Conservation (phyloP, 2,113 vertebrate species). For the Pangasianodon hypophthalmus region DNA sequence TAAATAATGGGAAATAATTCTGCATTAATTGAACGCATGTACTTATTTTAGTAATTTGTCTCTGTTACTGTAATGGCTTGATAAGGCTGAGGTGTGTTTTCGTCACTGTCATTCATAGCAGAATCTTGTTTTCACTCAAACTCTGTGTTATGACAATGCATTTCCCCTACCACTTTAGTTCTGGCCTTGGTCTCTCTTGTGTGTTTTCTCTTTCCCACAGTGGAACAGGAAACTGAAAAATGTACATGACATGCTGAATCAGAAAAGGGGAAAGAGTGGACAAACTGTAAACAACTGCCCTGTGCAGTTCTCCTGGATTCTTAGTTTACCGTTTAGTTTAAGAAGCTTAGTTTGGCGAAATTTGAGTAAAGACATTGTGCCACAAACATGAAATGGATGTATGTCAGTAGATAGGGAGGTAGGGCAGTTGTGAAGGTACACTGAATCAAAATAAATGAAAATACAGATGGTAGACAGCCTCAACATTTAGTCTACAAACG, state of each 20-base stretch:
- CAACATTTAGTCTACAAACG: background rate
- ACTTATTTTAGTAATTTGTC: background rate
- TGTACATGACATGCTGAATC: background rate
- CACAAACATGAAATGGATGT: background rate
- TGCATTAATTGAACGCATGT: background rate
- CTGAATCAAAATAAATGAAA: no score
- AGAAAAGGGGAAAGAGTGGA: background rate
- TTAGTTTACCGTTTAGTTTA: background rate
- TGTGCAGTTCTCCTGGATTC: background rate
- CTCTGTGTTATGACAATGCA: background rate
- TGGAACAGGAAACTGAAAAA: slow-evolving; percentile 36
- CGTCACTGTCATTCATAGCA: slow-evolving; percentile 5
- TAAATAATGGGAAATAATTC: background rate
- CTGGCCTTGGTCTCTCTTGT: background rate
- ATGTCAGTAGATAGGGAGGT: background rate
- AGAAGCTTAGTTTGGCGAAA: background rate
- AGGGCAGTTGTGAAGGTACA: no score
- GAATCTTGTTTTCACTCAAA: slow-evolving; percentile 20
- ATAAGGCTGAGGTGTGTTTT: background rate
- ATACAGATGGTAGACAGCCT: background rate
- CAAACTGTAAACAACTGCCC: no score
- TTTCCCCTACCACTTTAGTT: background rate
- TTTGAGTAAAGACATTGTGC: no score
- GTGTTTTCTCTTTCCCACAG: slow-evolving; percentile 1
- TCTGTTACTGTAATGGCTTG: background rate